Evolutionary conservation across 1,140 invertebrate genomes (phyloP).

Genomic region (Vanessa atalanta): DNA sequence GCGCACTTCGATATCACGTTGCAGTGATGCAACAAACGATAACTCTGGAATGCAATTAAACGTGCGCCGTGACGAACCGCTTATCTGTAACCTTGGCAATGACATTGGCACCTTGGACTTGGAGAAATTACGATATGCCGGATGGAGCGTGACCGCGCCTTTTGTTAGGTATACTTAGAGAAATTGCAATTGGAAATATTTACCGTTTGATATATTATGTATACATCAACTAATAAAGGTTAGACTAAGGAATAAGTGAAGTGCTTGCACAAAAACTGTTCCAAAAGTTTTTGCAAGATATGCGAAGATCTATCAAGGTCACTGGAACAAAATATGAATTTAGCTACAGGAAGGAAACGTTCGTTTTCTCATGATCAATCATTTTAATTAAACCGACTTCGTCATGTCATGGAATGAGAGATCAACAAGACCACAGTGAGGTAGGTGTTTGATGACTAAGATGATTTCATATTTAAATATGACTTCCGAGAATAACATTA

Average conservation of each 20-base stretch:
- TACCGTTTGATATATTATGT: constrained; percentile 4
- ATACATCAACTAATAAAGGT: not conserved
- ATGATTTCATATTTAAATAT: not conserved
- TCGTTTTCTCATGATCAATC: constrained; percentile 11
- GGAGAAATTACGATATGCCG: constrained; percentile 35
- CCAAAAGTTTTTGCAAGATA: too few relatives aligned
- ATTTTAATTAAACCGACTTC: constrained; percentile 12
- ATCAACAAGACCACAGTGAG: constrained; percentile 15
- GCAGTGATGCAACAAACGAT: constrained; percentile 50
- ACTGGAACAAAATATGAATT: not conserved
- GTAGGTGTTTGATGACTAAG: not conserved
- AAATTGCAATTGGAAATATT: constrained; percentile 20
- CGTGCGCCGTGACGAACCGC: constrained; percentile 48
- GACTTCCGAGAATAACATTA: not conserved
- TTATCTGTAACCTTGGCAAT: constrained; percentile 56
- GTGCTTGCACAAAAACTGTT: too few relatives aligned
- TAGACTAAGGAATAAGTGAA: too few relatives aligned
- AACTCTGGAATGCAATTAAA: constrained; percentile 52
- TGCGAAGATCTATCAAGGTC: too few relatives aligned
- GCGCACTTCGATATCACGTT: constrained; percentile 38
- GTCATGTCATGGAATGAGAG: not conserved
- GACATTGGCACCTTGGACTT: constrained; percentile 46
- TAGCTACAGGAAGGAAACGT: not conserved
- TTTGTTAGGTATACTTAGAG: constrained; percentile 17
- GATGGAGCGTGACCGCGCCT: constrained; percentile 37